Percentiles rank a stretch among this genome's conserved stretches.
These are phyloP conservation scores for Tubulanus polymorphus DNA, from an alignment of 2,888 invertebrate genomes.

Conservation along the genomic window DNA sequence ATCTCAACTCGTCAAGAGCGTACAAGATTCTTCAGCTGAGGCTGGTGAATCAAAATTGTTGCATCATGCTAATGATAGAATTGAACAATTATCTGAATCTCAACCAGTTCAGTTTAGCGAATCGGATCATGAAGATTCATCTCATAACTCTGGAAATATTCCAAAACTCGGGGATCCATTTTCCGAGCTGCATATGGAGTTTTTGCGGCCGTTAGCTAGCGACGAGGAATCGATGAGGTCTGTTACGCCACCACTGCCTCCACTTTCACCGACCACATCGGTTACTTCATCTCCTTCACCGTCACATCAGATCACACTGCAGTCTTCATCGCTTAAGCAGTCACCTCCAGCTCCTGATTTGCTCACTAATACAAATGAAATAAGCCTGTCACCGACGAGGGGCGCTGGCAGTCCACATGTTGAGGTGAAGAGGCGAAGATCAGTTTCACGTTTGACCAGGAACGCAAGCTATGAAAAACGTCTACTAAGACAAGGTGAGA, in stretches of 20 bases:
- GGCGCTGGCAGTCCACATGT: too few species aligned
- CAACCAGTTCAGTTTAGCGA: too few species aligned
- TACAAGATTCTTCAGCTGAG: too few species aligned
- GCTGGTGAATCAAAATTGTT: too few species aligned
- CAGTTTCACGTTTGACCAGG: too few species aligned
- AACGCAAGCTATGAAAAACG: too few species aligned
- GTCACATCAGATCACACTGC: slow-evolving; percentile 13
- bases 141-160: background rate
- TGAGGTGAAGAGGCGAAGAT: too few species aligned
- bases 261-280: slow-evolving; percentile 31
- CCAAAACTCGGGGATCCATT: slow-evolving; percentile 1
- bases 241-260: slow-evolving; percentile 37
- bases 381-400: background rate
- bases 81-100: too few species aligned
- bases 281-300: slow-evolving; percentile 20
- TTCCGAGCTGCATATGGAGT: background rate
- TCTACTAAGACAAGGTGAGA: too few species aligned
- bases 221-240: slow-evolving; percentile 28
- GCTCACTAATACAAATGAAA: slow-evolving; percentile 6
- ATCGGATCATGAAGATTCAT: too few species aligned
- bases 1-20: too few species aligned
- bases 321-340: slow-evolving; percentile 20
- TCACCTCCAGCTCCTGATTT: slow-evolving; percentile 23
- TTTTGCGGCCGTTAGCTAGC: background rate
- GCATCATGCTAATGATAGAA: too few species aligned